These are phyloP conservation scores for Bombus turneri DNA, from an alignment of 1,140 invertebrate species.

Conservation along the genomic window DNA sequence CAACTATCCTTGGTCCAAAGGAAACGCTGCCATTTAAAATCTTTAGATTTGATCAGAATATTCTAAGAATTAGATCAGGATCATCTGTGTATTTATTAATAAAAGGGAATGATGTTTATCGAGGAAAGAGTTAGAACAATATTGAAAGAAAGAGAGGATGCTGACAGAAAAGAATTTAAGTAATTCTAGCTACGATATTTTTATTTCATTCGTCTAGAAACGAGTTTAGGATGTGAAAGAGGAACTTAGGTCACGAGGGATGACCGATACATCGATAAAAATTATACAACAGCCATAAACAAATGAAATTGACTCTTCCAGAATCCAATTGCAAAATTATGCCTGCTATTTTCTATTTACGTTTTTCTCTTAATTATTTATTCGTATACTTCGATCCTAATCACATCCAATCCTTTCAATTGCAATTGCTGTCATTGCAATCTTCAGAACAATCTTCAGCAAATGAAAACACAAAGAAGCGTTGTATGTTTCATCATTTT, in stretches of 20 bases:
- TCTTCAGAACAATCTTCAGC: neutral
- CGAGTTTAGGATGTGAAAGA: neutral
- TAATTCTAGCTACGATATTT: neutral
- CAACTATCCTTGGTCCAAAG: neutral
- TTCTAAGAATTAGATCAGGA: neutral
- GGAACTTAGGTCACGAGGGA: fast-evolving
- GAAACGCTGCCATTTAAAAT: too few species aligned
- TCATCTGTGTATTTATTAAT: neutral
- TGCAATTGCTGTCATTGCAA: neutral
- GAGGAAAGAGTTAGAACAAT: neutral
- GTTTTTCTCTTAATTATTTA: neutral
- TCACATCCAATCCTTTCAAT: too few species aligned
- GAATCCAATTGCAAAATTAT: neutral
- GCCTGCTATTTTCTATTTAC: too few species aligned
- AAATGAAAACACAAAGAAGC: neutral
- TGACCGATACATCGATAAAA: neutral
- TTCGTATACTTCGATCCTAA: neutral
- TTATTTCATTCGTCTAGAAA: neutral
- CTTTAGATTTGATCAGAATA: neutral
- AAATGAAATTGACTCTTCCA: neutral
- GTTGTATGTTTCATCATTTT: neutral
- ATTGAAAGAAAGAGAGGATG: too few species aligned
- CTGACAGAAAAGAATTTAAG: neutral
- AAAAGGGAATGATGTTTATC: neutral
- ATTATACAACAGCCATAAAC: neutral